phyloP scores from a whole-genome alignment of 2,797 vertebrate genomes.

The Rhadinocentrus ornatus region DNA sequence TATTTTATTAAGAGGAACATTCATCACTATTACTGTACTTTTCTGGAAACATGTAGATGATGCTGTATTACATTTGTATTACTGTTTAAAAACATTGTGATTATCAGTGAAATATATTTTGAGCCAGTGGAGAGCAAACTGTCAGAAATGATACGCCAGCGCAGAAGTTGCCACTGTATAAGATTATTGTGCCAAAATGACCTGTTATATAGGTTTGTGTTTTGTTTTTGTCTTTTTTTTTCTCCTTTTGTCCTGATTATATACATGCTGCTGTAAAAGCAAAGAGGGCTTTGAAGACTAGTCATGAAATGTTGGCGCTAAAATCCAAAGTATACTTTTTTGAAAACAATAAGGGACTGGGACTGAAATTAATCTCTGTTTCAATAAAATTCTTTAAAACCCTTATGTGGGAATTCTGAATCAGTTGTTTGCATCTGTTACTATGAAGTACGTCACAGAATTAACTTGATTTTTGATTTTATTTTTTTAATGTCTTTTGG shows the following conservation, averaged over 20 bases:
- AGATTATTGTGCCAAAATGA: conserved; percentile 84
- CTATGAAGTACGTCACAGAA: conserved; percentile 1
- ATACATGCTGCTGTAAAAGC: conserved; percentile 81
- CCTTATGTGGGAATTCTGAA: conserved; percentile 66
- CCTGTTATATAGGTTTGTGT: conserved; percentile 74
- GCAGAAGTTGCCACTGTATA: conserved; percentile 65
- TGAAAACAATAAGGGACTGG: conserved; percentile 84
- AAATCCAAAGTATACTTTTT: conserved; percentile 85
- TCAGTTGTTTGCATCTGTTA: conserved; percentile 44
- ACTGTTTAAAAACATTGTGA: conserved; percentile 46
- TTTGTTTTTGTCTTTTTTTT: conserved; percentile 11
- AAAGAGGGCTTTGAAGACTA: conserved; percentile 78
- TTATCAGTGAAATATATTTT: conserved; percentile 44
- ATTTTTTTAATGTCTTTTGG: not conserved
- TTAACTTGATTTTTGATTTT: not conserved
- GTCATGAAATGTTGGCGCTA: conserved; percentile 77
- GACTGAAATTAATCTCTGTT: conserved; percentile 86
- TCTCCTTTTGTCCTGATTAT: conserved; percentile 52
- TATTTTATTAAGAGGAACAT: conserved; percentile 38
- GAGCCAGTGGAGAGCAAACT: conserved; percentile 53
- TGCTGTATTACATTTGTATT: conserved; percentile 62
- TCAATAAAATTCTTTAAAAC: conserved; percentile 87
- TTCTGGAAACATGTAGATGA: conserved; percentile 55
- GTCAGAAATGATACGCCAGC: conserved; percentile 64
- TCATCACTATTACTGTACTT: conserved; percentile 46